Base-by-base conservation (phyloP, 2,888 invertebrate species). In the Kuschelorhynchus macadamiae region DNA sequence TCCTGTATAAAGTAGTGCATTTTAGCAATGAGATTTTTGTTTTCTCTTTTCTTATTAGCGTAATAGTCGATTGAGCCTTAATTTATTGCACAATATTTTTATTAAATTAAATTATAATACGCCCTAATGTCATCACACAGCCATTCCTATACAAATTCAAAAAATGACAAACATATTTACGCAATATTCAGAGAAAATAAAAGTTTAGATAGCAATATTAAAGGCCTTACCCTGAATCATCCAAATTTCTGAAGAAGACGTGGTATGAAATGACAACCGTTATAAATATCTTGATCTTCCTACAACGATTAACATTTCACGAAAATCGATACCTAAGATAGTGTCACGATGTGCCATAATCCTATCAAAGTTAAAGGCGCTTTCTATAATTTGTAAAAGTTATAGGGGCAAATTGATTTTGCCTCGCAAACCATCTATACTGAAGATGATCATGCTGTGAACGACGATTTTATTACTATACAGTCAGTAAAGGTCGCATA, bases 401-500 rank as follows among this genome's bases (percentile, higher is more conserved):
- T 57, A 65, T 65, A 56, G 44, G 57, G 59, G 50, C 59, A 46
- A 49, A 56, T 56, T 41, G 56, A 56, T 56, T 56, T 21, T 21
- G 42, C 30, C 47, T 59, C 59, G 33, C 47, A 59, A 47, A 59
- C 32, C 16, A 14, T 25, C 56, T 20, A 39, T 32, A 56, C 44
- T 39, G 56, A 21, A 41, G 53, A 55, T 21, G 53, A 20, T 46
- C 59, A 59, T 47, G 59, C 59, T 47, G 59, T 8, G 47, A 59
- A 33, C 25, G 32, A 49, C 36, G 32, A 60, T 32, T 47, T 33
- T 32, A 53, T 53, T 53, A 46, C 32, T 60, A 41, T 16, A 53
- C 20, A 59, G 60, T 59, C 53, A 53, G 47, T 11, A 66, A 66
- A 59, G 66, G 66, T 66, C 59, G 46, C 44, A 44, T 32, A 52